phyloP scores from a whole-genome alignment of 2,113 vertebrate genomes.

The Siphamia tubifer region DNA sequence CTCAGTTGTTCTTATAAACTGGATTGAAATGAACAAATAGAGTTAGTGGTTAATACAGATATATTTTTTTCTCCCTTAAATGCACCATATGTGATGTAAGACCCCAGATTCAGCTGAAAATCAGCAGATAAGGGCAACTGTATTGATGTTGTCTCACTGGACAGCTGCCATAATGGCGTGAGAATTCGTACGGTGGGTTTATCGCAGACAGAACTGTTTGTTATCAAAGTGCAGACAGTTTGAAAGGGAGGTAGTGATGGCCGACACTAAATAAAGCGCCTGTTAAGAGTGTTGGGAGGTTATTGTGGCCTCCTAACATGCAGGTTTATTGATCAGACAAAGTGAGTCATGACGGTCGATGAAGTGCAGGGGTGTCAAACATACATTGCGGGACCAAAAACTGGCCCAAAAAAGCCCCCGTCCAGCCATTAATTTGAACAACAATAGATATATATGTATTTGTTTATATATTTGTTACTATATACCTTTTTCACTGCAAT shows the following conservation, averaged over 20 bases:
- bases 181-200: no score
- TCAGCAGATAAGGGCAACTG: background rate
- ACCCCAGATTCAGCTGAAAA: background rate
- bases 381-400: no score
- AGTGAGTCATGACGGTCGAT: background rate
- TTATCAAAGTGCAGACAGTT: slow-evolving; percentile 31
- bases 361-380: no score
- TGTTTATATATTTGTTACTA: no score
- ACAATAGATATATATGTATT: no score
- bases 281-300: background rate
- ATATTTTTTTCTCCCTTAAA: no score
- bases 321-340: background rate
- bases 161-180: slow-evolving; percentile 9
- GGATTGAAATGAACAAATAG: background rate
- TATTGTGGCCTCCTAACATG: background rate
- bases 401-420: no score
- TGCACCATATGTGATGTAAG: background rate
- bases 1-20: background rate
- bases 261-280: background rate
- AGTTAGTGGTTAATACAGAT: no score
- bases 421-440: no score
- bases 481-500: no score
- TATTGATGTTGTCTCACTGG: background rate
- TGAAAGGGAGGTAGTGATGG: background rate
- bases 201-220: background rate